phyloP scores from a whole-genome alignment of 2,113 vertebrate genomes.

The Triplophysa tibetana region DNA sequence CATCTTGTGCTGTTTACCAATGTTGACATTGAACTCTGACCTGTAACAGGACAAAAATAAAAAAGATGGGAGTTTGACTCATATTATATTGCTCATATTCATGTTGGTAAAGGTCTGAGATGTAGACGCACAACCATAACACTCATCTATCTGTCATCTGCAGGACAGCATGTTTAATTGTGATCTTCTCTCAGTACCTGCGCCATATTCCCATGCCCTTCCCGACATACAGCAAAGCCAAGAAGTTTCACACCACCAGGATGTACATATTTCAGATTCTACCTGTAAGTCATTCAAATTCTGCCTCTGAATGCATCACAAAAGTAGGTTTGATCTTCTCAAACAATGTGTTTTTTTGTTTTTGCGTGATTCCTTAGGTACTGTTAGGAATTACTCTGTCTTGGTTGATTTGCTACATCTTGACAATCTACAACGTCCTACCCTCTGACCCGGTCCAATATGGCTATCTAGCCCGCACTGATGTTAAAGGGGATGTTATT shows the following conservation, averaged over 20 bases:
- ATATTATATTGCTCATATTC: no score
- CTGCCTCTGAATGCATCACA: background rate
- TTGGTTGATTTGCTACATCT: conserved; percentile 86
- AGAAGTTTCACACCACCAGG: conserved; percentile 75
- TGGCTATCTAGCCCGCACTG: conserved; percentile 86
- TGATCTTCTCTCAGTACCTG: conserved; percentile 95
- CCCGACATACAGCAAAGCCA: conserved; percentile 76
- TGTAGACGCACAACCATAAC: background rate
- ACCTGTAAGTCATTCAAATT: conserved; percentile 75
- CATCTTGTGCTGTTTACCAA: no score
- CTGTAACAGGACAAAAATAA: no score
- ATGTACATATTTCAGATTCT: conserved; percentile 91
- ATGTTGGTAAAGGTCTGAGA: no score
- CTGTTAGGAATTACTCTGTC: conserved; percentile 87
- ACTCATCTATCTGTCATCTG: background rate
- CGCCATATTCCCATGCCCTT: conserved; percentile 80
- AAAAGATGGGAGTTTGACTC: no score
- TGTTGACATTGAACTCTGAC: no score
- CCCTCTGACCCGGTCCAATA: conserved; percentile 77
- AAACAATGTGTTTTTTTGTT: background rate
- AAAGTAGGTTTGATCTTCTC: background rate
- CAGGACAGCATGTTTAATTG: conserved; percentile 88
- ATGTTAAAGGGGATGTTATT: conserved; percentile 80
- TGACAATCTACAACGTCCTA: conserved; percentile 79
- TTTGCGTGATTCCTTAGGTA: conserved; percentile 73